Percentiles rank a stretch among this genome's conserved stretches.
Evolutionary conservation across 2,113 vertebrate species (phyloP).

Genomic region (Chrysochloris asiatica): DNA sequence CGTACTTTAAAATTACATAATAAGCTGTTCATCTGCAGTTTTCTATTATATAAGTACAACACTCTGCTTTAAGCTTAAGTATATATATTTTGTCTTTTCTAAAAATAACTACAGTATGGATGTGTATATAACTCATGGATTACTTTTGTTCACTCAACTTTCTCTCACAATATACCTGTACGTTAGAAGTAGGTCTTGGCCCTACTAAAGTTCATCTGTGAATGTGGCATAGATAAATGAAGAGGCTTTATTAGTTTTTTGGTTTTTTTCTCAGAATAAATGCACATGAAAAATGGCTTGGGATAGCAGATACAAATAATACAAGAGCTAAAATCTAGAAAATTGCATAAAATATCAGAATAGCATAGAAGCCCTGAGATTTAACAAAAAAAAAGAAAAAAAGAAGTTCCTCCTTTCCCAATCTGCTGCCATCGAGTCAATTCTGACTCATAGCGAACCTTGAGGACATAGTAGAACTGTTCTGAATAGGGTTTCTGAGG

Average conservation of each 20-base stretch:
- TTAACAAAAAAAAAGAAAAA: not conserved
- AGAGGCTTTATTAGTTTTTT: not conserved
- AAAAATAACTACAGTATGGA: no score
- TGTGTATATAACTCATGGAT: no score
- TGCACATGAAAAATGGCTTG: not conserved
- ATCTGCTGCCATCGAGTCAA: no score
- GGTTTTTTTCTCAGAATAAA: slow-evolving; percentile 8
- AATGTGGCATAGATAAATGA: not conserved
- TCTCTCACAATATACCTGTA: not conserved
- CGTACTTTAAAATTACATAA: slow-evolving; percentile 40
- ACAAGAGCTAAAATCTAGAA: not conserved
- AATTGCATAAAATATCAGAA: not conserved
- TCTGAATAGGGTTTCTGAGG: no score
- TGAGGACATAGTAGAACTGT: no score
- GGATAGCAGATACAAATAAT: not conserved
- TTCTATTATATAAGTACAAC: slow-evolving; percentile 47
- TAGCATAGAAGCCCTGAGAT: not conserved
- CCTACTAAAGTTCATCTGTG: not conserved
- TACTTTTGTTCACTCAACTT: slow-evolving; percentile 27
- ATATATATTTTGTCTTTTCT: not conserved
- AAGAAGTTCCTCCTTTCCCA: no score
- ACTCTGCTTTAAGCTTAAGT: not conserved
- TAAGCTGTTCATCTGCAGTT: not conserved
- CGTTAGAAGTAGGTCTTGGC: not conserved
- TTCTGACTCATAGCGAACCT: no score